Percentiles rank a stretch among this genome's conserved stretches.
Evolutionary conservation across 2,113 vertebrate species (phyloP).

Genomic region (Isurus oxyrinchus): DNA sequence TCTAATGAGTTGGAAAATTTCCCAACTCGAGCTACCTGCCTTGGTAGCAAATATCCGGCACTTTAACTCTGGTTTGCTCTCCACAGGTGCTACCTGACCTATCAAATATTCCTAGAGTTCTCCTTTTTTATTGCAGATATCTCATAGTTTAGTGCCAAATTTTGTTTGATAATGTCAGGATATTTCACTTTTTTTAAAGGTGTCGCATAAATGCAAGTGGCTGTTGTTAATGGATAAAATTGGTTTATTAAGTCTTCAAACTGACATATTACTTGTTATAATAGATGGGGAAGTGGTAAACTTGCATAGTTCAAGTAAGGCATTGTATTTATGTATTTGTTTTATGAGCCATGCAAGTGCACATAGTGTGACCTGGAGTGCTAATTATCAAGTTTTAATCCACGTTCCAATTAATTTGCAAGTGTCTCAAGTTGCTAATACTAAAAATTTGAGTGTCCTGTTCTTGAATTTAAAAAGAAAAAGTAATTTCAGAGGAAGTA

Average conservation of each 20-base stretch:
- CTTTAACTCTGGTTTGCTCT: neutral
- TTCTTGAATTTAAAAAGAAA: no score
- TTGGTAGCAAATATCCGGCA: no score
- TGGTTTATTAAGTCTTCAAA: neutral
- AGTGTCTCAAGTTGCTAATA: no score
- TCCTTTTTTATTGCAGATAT: neutral
- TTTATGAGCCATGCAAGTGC: neutral
- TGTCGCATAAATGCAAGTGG: neutral
- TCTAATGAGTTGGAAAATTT: no score
- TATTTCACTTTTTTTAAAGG: neutral
- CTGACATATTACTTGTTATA: neutral
- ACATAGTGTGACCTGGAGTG: no score
- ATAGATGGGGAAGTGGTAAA: neutral
- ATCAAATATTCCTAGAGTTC: neutral
- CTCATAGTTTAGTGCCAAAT: neutral
- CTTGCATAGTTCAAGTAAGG: neutral
- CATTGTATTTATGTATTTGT: neutral
- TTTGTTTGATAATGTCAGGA: neutral
- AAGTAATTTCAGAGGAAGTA: no score
- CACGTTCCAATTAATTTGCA: no score
- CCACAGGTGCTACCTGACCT: neutral
- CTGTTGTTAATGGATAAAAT: neutral
- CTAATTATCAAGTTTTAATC: no score
- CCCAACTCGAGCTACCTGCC: no score
- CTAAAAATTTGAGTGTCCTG: no score